Conservation (phyloP, 2,797 vertebrate genomes). For the Pseudopleuronectes americanus region DNA sequence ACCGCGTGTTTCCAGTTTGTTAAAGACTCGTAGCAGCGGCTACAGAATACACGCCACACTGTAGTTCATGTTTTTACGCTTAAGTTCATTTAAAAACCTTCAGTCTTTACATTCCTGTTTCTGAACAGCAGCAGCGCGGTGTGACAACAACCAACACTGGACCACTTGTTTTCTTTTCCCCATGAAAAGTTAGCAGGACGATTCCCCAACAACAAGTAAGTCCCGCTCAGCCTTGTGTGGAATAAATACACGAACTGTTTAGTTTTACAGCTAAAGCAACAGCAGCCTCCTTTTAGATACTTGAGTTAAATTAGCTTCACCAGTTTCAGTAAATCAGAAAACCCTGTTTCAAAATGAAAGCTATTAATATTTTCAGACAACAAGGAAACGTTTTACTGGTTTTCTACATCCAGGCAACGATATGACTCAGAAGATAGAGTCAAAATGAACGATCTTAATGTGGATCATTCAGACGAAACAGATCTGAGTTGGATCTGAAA, state of each 20-base stretch:
- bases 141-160: background rate
- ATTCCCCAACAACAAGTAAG: constrained; percentile 36
- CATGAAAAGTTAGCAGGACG: background rate
- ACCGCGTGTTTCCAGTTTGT: background rate
- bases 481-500: background rate
- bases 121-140: constrained; percentile 1
- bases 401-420: background rate
- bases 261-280: background rate
- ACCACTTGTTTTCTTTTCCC: constrained; percentile 5
- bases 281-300: background rate
- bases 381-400: background rate
- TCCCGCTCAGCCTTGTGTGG: background rate
- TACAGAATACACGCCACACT: background rate
- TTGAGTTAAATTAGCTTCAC: no score
- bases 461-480: background rate
- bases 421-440: no score
- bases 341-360: no score
- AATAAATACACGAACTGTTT: background rate
- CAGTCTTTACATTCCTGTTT: background rate
- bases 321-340: no score
- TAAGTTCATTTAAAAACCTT: background rate
- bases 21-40: background rate
- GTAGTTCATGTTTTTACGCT: background rate
- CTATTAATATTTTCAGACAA: no score
- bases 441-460: background rate